Evolutionary conservation across 2,113 vertebrate genomes (phyloP).

Genomic region (Osmerus mordax): DNA sequence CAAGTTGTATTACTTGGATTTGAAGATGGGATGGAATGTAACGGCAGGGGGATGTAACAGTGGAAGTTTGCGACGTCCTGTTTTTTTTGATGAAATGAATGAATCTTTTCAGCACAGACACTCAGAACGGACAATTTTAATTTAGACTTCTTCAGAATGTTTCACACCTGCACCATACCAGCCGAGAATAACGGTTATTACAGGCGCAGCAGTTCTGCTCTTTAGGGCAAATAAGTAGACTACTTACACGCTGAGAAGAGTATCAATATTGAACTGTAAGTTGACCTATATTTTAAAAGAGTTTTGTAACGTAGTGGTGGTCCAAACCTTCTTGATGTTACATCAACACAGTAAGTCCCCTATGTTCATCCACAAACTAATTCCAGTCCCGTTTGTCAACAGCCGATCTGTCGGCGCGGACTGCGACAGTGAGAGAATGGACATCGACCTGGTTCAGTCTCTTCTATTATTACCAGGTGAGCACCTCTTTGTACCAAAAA

Average conservation of each 20-base stretch:
- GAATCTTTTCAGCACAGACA: neutral
- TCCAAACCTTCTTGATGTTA: neutral
- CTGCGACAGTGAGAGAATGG: constrained; percentile 18
- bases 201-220: constrained; percentile 13
- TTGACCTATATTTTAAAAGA: neutral
- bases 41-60: neutral
- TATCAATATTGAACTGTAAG: constrained; percentile 4
- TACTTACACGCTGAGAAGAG: constrained; percentile 12
- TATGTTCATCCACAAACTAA: constrained; percentile 8
- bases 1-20: too few species aligned
- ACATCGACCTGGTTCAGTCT: neutral
- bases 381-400: neutral
- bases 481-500: neutral
- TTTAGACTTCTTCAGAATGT: neutral
- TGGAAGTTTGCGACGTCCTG: constrained; percentile 29
- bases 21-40: neutral
- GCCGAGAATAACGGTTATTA: neutral
- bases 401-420: constrained; percentile 13
- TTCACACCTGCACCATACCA: neutral
- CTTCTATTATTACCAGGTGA: constrained; percentile 38
- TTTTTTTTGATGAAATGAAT: constrained; percentile 27
- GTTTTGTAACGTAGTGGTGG: too few species aligned
- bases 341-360: constrained; percentile 17
- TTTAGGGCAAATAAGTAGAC: neutral
- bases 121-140: too few species aligned